These are phyloP conservation scores for Fragum whitleyi DNA, from an alignment of 2,888 invertebrate genomes.

Conservation along the genomic window DNA sequence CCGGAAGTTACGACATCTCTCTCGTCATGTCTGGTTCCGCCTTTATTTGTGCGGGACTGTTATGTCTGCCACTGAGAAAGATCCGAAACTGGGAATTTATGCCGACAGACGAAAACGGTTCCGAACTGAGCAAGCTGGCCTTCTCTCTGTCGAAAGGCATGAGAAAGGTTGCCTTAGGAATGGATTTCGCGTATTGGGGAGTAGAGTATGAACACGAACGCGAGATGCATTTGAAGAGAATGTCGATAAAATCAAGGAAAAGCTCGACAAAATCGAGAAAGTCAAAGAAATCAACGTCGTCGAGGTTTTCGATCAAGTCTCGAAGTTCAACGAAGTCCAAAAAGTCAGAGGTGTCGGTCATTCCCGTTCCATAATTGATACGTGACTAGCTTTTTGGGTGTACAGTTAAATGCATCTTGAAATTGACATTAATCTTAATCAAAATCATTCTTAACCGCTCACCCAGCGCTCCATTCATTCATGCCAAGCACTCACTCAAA, in stretches of 20 bases:
- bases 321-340: not conserved
- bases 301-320: not conserved
- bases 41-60: not conserved
- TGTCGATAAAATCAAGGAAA: not conserved
- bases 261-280: not conserved
- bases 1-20: constrained; percentile 3
- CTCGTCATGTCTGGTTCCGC: constrained; percentile 2
- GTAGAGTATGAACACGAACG: not conserved
- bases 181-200: not conserved
- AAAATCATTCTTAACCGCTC: too few relatives aligned
- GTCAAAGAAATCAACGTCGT: not conserved
- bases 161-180: not conserved
- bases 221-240: not conserved
- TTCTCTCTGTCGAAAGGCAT: not conserved
- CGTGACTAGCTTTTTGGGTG: too few relatives aligned
- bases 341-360: not conserved
- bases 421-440: too few relatives aligned
- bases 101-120: not conserved
- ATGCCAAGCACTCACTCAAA: too few relatives aligned
- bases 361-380: not conserved
- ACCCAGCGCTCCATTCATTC: too few relatives aligned
- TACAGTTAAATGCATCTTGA: too few relatives aligned
- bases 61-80: constrained; percentile 2
- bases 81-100: constrained; percentile 6
- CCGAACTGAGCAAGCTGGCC: not conserved